A percentile compares a stretch with the other conserved stretches of the same genome.
Conservation (phyloP, 2,113 vertebrate genomes). For the Poicephalus gulielmi region DNA sequence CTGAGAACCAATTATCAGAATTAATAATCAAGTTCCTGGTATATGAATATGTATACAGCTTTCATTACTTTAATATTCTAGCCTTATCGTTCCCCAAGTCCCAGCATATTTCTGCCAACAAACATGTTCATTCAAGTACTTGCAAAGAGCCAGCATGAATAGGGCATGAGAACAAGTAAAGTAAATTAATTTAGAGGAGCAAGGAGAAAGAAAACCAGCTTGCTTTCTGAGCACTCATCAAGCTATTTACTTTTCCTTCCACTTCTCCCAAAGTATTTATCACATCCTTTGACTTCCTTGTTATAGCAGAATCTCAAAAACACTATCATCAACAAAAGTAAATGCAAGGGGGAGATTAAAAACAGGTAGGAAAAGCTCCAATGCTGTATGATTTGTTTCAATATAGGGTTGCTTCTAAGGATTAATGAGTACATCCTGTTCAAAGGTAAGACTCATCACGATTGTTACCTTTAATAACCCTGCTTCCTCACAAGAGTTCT, state of each 20-base stretch:
- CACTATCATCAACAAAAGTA: not conserved
- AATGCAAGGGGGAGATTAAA: not conserved
- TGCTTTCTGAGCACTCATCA: not conserved
- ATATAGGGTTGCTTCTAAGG: not conserved
- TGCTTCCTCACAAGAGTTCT: not conserved
- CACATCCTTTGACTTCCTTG: not conserved
- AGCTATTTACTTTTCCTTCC: not conserved
- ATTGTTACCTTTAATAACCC: slow-evolving; percentile 34
- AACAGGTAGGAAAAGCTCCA: not conserved
- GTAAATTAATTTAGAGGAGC: not conserved
- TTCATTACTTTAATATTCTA: slow-evolving; percentile 38
- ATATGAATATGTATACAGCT: slow-evolving; percentile 40
- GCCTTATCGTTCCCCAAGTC: not conserved
- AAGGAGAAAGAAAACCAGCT: not conserved
- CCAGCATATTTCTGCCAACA: slow-evolving; percentile 25
- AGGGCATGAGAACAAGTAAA: not conserved
- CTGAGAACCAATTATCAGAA: slow-evolving; percentile 54
- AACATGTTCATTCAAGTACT: slow-evolving; percentile 46
- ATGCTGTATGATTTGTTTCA: not conserved
- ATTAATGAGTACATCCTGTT: not conserved
- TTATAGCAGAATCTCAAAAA: not conserved
- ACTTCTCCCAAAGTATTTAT: not conserved
- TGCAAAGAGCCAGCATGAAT: not conserved
- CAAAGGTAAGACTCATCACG: not conserved
- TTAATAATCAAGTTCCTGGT: slow-evolving; percentile 51